phyloP scores from a whole-genome alignment of 2,113 vertebrate genomes.

The Lates calcarifer region DNA sequence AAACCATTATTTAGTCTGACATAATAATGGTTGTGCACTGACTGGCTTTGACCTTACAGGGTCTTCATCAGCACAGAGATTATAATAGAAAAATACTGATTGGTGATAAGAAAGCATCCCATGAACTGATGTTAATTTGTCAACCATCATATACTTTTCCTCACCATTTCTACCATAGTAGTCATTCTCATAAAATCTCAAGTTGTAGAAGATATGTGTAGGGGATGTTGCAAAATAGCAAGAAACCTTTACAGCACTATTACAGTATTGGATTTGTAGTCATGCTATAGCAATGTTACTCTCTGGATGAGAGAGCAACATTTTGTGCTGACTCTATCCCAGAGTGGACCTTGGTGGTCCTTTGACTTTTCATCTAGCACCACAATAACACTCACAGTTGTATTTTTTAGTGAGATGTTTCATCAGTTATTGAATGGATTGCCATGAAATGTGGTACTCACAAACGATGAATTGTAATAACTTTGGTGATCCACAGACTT shows the following conservation, averaged over 20 bases:
- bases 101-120: neutral
- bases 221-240: neutral
- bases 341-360: constrained; percentile 8
- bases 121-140: neutral
- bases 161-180: neutral
- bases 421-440: neutral
- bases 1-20: neutral
- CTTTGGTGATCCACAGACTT: neutral
- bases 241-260: neutral
- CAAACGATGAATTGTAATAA: neutral
- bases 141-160: neutral
- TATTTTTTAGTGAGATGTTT: neutral
- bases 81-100: neutral
- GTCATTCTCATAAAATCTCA: neutral
- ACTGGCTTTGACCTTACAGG: neutral
- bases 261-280: neutral
- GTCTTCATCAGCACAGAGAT: neutral
- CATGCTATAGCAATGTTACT: too few species aligned
- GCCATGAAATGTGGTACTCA: too few species aligned
- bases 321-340: neutral
- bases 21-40: neutral
- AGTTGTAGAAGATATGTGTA: neutral
- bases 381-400: neutral
- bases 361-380: neutral
- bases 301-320: neutral